Conservation (phyloP, 2,797 vertebrate species). For the Apodemus agrarius region DNA sequence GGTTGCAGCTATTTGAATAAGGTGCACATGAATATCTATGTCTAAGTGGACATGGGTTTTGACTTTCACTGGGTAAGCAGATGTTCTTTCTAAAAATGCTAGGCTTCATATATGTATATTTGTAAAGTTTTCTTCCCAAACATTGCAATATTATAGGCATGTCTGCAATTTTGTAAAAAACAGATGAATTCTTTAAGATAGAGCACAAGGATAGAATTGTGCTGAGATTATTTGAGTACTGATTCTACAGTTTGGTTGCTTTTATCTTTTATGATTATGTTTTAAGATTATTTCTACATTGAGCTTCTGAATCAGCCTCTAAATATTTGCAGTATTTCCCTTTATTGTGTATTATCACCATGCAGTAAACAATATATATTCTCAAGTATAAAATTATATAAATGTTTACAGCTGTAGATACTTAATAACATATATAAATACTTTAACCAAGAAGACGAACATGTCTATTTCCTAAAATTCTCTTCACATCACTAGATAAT, state of each 20-base stretch:
- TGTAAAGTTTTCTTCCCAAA: not conserved
- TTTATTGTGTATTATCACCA: not conserved
- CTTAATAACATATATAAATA: not conserved
- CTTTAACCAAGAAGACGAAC: not conserved
- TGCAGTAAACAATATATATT: not conserved
- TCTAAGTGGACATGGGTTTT: not conserved
- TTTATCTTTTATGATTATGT: not conserved
- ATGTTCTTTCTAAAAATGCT: not conserved
- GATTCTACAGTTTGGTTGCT: not conserved
- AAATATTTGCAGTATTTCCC: not conserved
- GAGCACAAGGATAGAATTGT: not conserved
- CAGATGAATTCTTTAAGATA: not conserved
- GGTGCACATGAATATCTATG: not conserved
- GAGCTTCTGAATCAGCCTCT: not conserved
- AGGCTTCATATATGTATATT: not conserved
- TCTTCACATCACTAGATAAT: not conserved
- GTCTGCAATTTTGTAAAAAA: constrained; percentile 4
- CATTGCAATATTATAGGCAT: no score
- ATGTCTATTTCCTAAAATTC: not conserved
- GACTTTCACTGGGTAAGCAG: not conserved
- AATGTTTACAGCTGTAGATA: not conserved
- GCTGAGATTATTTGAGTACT: not conserved
- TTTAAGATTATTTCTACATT: not conserved
- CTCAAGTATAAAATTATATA: constrained; percentile 14
- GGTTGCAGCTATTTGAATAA: not conserved